Conservation (phyloP, 2,797 vertebrate species). For the Falco concolor region DNA sequence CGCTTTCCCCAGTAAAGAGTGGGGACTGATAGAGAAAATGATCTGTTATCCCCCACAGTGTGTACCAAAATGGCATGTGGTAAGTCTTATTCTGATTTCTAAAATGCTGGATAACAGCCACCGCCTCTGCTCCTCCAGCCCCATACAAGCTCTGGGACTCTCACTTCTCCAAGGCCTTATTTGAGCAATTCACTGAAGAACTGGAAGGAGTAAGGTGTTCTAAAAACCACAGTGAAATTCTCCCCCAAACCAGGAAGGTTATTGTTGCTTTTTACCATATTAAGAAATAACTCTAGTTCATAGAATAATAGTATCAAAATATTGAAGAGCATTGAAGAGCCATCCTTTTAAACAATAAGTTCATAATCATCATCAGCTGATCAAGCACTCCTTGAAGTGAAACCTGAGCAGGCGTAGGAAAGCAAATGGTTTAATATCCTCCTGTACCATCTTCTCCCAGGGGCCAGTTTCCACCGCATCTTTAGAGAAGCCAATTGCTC, state of each 20-base stretch:
- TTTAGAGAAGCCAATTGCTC: not conserved
- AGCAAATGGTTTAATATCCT: not conserved
- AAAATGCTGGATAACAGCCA: slow-evolving; percentile 23
- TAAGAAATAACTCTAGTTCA: not conserved
- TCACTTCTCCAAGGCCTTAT: slow-evolving; percentile 54
- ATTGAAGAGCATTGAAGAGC: not conserved
- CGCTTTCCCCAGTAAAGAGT: not conserved
- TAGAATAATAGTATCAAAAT: not conserved
- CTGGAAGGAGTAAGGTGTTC: slow-evolving; percentile 39
- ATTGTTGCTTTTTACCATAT: not conserved
- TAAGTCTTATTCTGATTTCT: slow-evolving; percentile 37
- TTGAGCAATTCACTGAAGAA: slow-evolving; percentile 39
- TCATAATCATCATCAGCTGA: not conserved
- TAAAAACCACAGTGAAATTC: not conserved
- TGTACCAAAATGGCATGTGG: slow-evolving; percentile 51
- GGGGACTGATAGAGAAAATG: slow-evolving; percentile 27
- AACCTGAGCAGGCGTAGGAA: not conserved
- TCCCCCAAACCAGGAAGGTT: not conserved
- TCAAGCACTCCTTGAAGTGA: not conserved
- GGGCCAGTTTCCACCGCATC: not conserved
- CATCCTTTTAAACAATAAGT: not conserved
- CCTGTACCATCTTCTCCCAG: not conserved
- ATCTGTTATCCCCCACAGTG: slow-evolving; percentile 14
- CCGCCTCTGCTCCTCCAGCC: not conserved
- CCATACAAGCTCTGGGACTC: slow-evolving; percentile 6